These are phyloP conservation scores for Leucania comma DNA, from an alignment of 2,888 invertebrate species.

Conservation along the genomic window DNA sequence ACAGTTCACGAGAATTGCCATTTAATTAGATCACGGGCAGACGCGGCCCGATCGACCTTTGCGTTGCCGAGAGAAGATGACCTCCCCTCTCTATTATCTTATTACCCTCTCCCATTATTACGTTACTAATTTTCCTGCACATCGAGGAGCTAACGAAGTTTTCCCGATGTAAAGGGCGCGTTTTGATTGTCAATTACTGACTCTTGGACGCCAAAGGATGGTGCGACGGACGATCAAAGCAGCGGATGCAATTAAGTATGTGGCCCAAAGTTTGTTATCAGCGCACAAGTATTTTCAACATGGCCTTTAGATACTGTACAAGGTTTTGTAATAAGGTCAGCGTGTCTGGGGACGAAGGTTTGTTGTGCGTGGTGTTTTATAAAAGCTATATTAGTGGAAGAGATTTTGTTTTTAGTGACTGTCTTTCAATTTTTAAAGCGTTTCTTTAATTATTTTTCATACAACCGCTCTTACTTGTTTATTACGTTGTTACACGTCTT, in stretches of 20 bases:
- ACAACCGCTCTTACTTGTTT: too few species aligned
- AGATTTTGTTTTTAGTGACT: too few species aligned
- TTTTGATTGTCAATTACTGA: conserved; percentile 89
- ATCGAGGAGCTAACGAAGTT: conserved; percentile 88
- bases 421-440: too few species aligned
- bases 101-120: conserved; percentile 87
- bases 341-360: background rate
- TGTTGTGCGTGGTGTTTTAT: conserved; percentile 38
- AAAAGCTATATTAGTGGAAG: too few species aligned
- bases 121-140: conserved; percentile 89
- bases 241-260: conserved; percentile 84
- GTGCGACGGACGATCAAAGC: conserved; percentile 76
- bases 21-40: conserved; percentile 82
- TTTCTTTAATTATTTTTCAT: too few species aligned
- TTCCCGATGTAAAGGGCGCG: conserved; percentile 83
- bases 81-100: conserved; percentile 86
- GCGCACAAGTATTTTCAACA: conserved; percentile 38
- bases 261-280: conserved; percentile 77
- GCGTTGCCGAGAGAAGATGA: conserved; percentile 74
- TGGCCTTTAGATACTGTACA: conserved; percentile 11
- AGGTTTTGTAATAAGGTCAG: conserved; percentile 24
- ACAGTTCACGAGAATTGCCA: conserved; percentile 77
- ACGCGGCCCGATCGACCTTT: conserved; percentile 74
- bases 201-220: conserved; percentile 83
- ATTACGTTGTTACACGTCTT: too few species aligned